phyloP scores from a whole-genome alignment of 2,113 vertebrate genomes.

The Lanius ludovicianus region DNA sequence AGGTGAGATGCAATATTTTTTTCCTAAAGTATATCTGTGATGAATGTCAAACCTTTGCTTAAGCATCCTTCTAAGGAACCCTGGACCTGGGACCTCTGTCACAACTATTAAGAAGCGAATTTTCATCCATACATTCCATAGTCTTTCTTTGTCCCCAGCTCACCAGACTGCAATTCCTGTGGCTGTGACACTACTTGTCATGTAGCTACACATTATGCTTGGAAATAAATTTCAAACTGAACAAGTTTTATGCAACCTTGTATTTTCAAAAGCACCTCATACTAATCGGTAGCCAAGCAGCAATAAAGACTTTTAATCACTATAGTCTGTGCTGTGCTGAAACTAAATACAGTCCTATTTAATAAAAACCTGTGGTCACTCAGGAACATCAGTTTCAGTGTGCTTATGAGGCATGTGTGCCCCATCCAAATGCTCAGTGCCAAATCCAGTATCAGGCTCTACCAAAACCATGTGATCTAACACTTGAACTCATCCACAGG shows the following conservation, averaged over 20 bases:
- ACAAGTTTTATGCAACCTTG: neutral
- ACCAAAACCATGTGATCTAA: neutral
- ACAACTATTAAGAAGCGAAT: neutral
- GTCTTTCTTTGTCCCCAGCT: neutral
- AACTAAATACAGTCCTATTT: neutral
- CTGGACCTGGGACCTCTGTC: neutral
- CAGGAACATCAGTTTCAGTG: neutral
- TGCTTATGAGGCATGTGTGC: neutral
- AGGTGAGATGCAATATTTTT: neutral
- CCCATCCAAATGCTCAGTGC: neutral
- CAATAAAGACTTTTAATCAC: neutral
- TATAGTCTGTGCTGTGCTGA: neutral
- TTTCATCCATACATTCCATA: neutral
- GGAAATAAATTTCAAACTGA: neutral
- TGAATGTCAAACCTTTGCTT: neutral
- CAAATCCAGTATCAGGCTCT: neutral
- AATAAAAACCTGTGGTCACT: neutral
- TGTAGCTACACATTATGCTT: neutral
- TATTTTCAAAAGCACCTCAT: slow-evolving; percentile 13
- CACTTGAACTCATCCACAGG: neutral
- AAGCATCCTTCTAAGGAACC: neutral
- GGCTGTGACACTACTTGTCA: neutral
- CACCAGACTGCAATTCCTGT: neutral
- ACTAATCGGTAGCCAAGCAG: neutral
- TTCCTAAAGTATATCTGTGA: neutral